These are phyloP conservation scores for Onthophagus taurus DNA, from an alignment of 1,140 invertebrate species.

Conservation along the genomic window DNA sequence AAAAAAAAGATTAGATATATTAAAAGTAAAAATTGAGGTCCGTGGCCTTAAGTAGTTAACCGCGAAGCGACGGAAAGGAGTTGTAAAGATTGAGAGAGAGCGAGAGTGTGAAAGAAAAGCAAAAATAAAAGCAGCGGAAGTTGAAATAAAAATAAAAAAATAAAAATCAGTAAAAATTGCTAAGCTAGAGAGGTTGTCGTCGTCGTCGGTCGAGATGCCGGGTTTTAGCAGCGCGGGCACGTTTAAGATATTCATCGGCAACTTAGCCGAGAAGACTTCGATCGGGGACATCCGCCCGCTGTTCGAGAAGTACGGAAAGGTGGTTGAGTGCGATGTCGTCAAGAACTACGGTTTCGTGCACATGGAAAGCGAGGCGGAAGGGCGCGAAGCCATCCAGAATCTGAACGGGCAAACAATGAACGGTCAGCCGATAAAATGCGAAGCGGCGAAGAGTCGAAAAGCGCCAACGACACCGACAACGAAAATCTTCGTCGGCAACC, in stretches of 20 bases:
- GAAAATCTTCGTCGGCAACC: slow-evolving; percentile 84
- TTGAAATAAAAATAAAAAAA: no score
- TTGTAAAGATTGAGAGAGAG: no score
- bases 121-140: no score
- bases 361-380: slow-evolving; percentile 87
- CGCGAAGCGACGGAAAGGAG: no score
- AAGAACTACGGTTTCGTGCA: slow-evolving; percentile 97
- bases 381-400: slow-evolving; percentile 83
- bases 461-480: slow-evolving; percentile 75
- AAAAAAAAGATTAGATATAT: no score
- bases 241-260: slow-evolving; percentile 94
- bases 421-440: slow-evolving; percentile 83
- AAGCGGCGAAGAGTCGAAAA: slow-evolving; percentile 78
- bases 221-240: slow-evolving; percentile 71
- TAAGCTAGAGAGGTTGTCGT: no score
- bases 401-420: slow-evolving; percentile 81
- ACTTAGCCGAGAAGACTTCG: slow-evolving; percentile 81
- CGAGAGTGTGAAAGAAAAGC: no score
- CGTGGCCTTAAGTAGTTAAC: no score
- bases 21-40: no score
- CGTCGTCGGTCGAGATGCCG: no score
- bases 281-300: slow-evolving; percentile 76
- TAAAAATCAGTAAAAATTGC: no score
- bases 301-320: slow-evolving; percentile 92
- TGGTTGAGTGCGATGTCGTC: slow-evolving; percentile 92